Conservation (phyloP, 1,140 invertebrate genomes). For the Heliconius hermathena region DNA sequence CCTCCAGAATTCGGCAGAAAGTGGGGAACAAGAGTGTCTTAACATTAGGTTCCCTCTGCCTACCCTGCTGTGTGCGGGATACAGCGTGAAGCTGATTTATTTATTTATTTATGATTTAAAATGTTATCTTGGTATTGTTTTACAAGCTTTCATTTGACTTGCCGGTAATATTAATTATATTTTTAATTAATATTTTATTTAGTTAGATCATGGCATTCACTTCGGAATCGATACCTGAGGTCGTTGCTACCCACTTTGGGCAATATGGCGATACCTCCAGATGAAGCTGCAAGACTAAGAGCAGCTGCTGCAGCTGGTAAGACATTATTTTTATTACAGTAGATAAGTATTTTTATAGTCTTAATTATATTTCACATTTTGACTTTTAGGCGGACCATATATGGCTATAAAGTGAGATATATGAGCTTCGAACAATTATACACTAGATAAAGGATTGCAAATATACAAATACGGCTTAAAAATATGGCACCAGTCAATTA, state of each 20-base stretch:
- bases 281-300: constrained; percentile 42
- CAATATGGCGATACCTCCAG: constrained; percentile 42
- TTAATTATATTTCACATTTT: no score
- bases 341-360: no score
- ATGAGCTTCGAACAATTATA: no score
- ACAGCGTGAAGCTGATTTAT: not conserved
- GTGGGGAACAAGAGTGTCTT: not conserved
- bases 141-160: no score
- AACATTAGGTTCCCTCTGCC: not conserved
- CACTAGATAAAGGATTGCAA: no score
- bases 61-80: not conserved
- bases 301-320: constrained; percentile 58
- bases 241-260: constrained; percentile 60
- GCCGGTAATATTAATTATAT: not conserved
- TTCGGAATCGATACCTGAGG: constrained; percentile 71
- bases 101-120: no score
- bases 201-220: constrained; percentile 68
- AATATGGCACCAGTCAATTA: no score
- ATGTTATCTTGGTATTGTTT: no score
- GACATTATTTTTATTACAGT: not conserved
- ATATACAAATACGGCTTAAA: no score
- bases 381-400: no score
- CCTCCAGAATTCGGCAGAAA: not conserved
- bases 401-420: no score
- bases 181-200: constrained; percentile 12